Evolutionary conservation across 2,888 invertebrate genomes (phyloP).

Genomic region (Platycheirus rosarum): DNA sequence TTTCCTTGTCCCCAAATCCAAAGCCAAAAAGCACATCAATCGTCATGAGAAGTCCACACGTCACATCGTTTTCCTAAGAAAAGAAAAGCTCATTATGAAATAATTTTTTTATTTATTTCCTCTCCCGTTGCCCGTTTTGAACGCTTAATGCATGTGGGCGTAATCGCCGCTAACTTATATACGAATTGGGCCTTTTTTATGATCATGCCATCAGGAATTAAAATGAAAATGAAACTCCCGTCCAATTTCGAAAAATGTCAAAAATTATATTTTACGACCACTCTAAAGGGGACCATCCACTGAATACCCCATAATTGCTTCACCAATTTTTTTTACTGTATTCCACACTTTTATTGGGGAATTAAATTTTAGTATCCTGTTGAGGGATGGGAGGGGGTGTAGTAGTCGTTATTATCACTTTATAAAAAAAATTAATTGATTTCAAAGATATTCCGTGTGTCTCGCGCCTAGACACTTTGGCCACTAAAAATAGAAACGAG

Average conservation of each 20-base stretch:
- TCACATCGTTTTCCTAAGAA: too few relatives aligned
- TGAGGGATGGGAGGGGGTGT: not conserved
- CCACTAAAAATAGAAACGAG: conserved; percentile 13
- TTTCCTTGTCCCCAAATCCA: conserved; percentile 15
- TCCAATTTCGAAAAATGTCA: conserved; percentile 13
- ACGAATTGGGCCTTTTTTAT: conserved; percentile 55
- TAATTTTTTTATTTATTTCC: conserved; percentile 56
- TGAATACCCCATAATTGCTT: conserved; percentile 63
- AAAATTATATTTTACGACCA: conserved; percentile 53
- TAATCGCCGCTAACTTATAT: conserved; percentile 55
- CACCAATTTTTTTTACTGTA: conserved; percentile 51
- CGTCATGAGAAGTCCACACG: not conserved
- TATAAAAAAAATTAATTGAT: conserved; percentile 17
- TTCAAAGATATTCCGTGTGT: conserved; percentile 16
- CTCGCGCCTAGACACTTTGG: conserved; percentile 9
- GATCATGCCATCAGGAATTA: conserved; percentile 25
- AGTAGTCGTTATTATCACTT: conserved; percentile 24
- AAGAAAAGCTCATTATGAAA: conserved; percentile 43
- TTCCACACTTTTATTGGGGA: conserved; percentile 43
- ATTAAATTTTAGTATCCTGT: conserved; percentile 33
- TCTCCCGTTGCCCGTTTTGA: conserved; percentile 23
- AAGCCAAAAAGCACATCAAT: conserved; percentile 21
- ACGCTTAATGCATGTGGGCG: conserved; percentile 58
- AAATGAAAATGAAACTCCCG: conserved; percentile 15
- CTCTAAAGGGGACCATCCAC: conserved; percentile 22